These are phyloP conservation scores for Amphiprion ocellaris DNA, from an alignment of 2,113 vertebrate genomes.

Conservation along the genomic window DNA sequence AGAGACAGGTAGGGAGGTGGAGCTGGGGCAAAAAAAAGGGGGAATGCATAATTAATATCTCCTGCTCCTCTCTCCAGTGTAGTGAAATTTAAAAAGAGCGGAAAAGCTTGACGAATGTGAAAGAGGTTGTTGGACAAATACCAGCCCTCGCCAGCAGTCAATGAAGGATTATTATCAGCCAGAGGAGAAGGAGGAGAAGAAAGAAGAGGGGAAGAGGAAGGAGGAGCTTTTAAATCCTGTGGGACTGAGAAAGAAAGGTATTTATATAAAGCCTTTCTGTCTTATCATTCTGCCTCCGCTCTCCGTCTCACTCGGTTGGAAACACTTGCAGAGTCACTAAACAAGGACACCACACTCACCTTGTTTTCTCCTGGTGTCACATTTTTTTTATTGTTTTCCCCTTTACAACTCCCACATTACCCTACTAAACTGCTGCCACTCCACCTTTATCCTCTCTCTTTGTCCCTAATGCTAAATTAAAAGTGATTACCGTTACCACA, in stretches of 20 bases:
- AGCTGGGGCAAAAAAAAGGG: slow-evolving; percentile 40
- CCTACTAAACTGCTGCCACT: slow-evolving; percentile 48
- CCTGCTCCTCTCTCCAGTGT: slow-evolving; percentile 18
- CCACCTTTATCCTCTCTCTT: slow-evolving; percentile 48
- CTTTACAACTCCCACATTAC: slow-evolving; percentile 45
- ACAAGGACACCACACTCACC: slow-evolving; percentile 31
- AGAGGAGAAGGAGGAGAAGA: slow-evolving; percentile 27
- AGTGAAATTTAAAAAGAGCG: slow-evolving; percentile 40
- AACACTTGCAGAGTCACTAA: slow-evolving; percentile 33
- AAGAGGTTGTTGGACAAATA: slow-evolving; percentile 47
- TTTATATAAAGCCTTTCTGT: slow-evolving; percentile 60
- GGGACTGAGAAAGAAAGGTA: slow-evolving; percentile 57
- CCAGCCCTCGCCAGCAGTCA: slow-evolving; percentile 31
- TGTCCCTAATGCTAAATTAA: slow-evolving; percentile 75
- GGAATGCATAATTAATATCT: slow-evolving; percentile 58
- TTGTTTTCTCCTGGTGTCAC: slow-evolving; percentile 50
- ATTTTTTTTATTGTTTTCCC: slow-evolving; percentile 43
- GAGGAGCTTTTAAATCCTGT: slow-evolving; percentile 51
- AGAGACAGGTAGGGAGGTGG: slow-evolving; percentile 51
- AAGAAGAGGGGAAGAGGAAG: slow-evolving; percentile 19
- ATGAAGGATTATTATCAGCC: slow-evolving; percentile 60
- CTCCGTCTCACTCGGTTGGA: not conserved
- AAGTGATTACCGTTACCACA: slow-evolving; percentile 84
- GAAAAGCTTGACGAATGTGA: slow-evolving; percentile 23
- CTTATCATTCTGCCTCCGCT: slow-evolving; percentile 30